phyloP scores from a whole-genome alignment of 1,140 invertebrate genomes.

The Pogonognathellus flavescens region DNA sequence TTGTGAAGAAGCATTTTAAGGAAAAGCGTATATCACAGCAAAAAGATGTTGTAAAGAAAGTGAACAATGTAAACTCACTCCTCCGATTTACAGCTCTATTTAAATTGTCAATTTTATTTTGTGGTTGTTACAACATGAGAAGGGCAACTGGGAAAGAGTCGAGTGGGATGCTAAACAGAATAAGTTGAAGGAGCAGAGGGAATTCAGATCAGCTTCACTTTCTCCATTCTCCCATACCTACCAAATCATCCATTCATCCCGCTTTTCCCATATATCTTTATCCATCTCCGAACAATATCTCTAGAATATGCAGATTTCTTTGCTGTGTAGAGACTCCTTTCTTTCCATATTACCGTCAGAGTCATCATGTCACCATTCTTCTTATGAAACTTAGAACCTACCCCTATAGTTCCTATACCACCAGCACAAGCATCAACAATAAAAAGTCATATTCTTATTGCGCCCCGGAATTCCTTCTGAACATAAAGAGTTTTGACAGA shows the following conservation, averaged over 20 bases:
- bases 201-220: slow-evolving; percentile 1
- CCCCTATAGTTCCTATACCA: no score
- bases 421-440: no score
- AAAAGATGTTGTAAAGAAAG: slow-evolving; percentile 22
- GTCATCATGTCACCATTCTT: no score
- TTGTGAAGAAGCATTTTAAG: background rate
- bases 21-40: background rate
- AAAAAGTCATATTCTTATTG: background rate
- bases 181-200: slow-evolving; percentile 8
- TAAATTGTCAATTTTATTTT: slow-evolving; percentile 50
- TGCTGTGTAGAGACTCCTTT: background rate
- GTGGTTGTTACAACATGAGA: slow-evolving; percentile 30
- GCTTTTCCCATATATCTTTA: no score
- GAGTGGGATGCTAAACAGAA: background rate
- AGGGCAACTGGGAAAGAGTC: background rate
- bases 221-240: background rate
- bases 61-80: slow-evolving; percentile 48
- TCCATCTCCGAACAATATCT: no score
- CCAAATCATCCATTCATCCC: no score
- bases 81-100: slow-evolving; percentile 45
- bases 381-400: no score
- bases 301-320: background rate
- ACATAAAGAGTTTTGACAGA: slow-evolving; percentile 46
- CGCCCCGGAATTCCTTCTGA: background rate
- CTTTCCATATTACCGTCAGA: no score